Base-by-base conservation (phyloP, 2,797 vertebrate species). In the Periophthalmus magnuspinnatus region DNA sequence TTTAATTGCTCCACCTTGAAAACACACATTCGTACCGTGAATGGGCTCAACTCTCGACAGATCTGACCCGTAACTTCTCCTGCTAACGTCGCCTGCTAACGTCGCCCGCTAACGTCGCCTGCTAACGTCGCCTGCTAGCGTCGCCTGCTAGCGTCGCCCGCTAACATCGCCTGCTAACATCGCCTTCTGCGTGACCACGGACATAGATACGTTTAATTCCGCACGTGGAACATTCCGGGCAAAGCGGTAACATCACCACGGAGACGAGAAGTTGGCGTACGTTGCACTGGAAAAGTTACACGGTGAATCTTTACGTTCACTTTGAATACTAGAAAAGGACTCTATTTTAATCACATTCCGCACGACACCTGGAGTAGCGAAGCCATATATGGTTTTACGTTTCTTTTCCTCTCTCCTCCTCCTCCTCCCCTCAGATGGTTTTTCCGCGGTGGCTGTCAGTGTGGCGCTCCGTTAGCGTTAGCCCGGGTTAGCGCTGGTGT, bases 401-500 rank as follows among this genome's bases (percentile, higher is more conserved):
- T 5, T n/a, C 11, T 13, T 62, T 36, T 11, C 45, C 16, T 22
- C n/a, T 7, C 21, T 64, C 2, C 6, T 6, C 28, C 17, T 5
- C 2, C n/a, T n/a, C 8, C 5, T 5, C 58, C 5, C 28, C 57
- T 58, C 57, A 17, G 57, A 2, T 32, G 36, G 24, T 38, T 62
- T 70, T 54, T 56, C 60, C 34, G 60, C 34, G 10, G 32, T 50
- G 65, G 69, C 65, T 61, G 75, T 70, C 60, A 60, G 69, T 52
- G 14, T 57, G 65, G 65, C 70, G 72, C 28, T 77, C 69, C 65
- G 66, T 76, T 68, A 63, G 69, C 61, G 65, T 65, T 75, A 70
- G 75, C 76, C 19, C 75, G 13, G 57, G 48, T 67, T 63, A 84
- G 70, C 72, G 75, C 41, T 66, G 79, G 86, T 86, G 85, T 86